Evolutionary conservation across 2,797 vertebrate species (phyloP).

Genomic region (Rhinatrema bivittatum): DNA sequence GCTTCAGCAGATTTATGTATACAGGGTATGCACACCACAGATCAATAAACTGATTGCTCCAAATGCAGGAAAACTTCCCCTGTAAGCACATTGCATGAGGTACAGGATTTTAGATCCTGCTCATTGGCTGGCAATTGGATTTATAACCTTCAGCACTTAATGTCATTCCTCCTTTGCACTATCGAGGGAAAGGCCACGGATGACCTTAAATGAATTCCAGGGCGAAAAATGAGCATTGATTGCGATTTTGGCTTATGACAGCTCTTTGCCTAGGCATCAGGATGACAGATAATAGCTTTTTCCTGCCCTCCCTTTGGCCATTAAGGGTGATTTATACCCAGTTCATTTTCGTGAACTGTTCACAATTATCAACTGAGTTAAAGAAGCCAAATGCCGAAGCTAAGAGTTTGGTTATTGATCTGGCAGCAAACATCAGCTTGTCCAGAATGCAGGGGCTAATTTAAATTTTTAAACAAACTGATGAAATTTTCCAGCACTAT

Average conservation of each 20-base stretch:
- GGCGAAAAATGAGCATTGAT: conserved; percentile 50
- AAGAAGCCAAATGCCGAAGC: conserved; percentile 41
- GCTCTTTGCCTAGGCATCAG: conserved; percentile 54
- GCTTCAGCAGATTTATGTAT: too few relatives aligned
- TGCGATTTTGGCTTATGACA: conserved; percentile 48
- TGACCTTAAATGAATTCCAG: conserved; percentile 45
- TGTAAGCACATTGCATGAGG: too few relatives aligned
- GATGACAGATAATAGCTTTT: conserved; percentile 55
- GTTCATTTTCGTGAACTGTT: conserved; percentile 43
- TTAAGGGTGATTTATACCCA: conserved; percentile 50
- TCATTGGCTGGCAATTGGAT: too few relatives aligned
- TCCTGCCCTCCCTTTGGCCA: conserved; percentile 43
- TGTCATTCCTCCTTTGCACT: too few relatives aligned
- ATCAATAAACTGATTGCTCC: too few relatives aligned
- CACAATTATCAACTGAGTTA: conserved; percentile 49
- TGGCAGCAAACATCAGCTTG: conserved; percentile 40
- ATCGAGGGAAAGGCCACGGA: conserved; percentile 44
- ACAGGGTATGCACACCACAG: too few relatives aligned
- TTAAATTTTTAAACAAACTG: too few relatives aligned
- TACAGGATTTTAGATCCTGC: too few relatives aligned
- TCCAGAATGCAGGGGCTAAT: too few relatives aligned
- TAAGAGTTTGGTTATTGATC: conserved; percentile 34
- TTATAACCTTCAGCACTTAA: too few relatives aligned
- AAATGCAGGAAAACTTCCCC: too few relatives aligned
- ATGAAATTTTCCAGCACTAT: too few relatives aligned